Conservation (phyloP, 2,888 invertebrate genomes). For the Nymphalis polychloros region DNA sequence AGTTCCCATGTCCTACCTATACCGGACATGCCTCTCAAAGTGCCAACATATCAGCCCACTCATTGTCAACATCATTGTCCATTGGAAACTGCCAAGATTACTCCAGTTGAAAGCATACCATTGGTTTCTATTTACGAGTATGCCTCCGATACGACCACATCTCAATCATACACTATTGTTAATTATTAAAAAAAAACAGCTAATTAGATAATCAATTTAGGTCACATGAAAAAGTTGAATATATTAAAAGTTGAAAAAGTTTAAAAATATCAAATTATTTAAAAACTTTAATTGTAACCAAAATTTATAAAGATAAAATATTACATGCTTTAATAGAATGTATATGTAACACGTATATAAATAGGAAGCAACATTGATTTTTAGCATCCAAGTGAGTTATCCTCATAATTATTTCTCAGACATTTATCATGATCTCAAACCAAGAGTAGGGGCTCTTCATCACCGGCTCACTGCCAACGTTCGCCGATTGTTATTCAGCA, state of each 20-base stretch:
- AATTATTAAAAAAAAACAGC: not conserved
- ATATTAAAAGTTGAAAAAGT: no score
- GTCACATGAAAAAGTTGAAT: no score
- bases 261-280: no score
- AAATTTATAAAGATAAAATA: no score
- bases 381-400: not conserved
- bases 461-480: constrained; percentile 63
- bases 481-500: constrained; percentile 73
- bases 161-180: not conserved
- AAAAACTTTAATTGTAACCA: no score
- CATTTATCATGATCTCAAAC: constrained; percentile 2
- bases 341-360: no score
- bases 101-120: constrained; percentile 39
- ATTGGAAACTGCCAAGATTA: constrained; percentile 58
- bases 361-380: not conserved
- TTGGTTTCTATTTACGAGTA: constrained; percentile 13
- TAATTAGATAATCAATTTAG: not conserved
- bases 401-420: not conserved
- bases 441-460: constrained; percentile 22
- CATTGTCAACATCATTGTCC: constrained; percentile 63
- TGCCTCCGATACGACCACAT: constrained; percentile 6
- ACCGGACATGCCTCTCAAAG: constrained; percentile 65
- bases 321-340: no score
- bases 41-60: constrained; percentile 55
- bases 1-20: constrained; percentile 44